phyloP scores from a whole-genome alignment of 1,140 invertebrate species.

The Sarcophaga bullata region DNA sequence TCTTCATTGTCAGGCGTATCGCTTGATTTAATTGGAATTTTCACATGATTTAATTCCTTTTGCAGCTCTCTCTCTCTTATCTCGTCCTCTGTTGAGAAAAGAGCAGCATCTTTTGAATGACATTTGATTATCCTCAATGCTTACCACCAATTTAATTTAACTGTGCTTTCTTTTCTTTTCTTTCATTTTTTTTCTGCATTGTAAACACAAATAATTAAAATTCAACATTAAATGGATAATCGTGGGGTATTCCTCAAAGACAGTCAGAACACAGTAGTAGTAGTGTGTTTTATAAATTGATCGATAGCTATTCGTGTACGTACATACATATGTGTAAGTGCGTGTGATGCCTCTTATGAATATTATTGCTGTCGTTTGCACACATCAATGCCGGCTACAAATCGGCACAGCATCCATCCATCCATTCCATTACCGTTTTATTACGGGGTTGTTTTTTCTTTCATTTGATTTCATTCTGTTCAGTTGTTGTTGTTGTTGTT shows the following conservation, averaged over 20 bases:
- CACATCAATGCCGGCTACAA: not conserved
- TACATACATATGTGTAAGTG: not conserved
- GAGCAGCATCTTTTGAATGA: not conserved
- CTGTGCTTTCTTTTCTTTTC: no score
- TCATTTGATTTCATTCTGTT: no score
- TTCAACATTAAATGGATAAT: no score
- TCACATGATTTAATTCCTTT: not conserved
- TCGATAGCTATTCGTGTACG: no score
- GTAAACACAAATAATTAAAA: slow-evolving; percentile 5
- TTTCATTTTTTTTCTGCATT: not conserved
- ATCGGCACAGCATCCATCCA: not conserved
- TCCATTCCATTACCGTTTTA: no score
- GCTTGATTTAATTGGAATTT: slow-evolving; percentile 16
- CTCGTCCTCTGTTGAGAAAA: not conserved
- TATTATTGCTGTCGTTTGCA: not conserved
- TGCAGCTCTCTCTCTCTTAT: not conserved
- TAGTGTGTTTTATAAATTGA: not conserved
- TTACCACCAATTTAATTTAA: no score
- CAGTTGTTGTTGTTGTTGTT: no score
- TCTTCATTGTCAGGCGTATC: no score
- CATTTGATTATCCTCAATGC: no score
- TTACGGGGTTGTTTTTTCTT: no score
- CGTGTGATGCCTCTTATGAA: not conserved
- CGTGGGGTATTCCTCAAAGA: no score
- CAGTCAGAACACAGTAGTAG: not conserved